These are phyloP conservation scores for Sorex fumeus DNA, from an alignment of 2,113 vertebrate genomes.

Conservation along the genomic window DNA sequence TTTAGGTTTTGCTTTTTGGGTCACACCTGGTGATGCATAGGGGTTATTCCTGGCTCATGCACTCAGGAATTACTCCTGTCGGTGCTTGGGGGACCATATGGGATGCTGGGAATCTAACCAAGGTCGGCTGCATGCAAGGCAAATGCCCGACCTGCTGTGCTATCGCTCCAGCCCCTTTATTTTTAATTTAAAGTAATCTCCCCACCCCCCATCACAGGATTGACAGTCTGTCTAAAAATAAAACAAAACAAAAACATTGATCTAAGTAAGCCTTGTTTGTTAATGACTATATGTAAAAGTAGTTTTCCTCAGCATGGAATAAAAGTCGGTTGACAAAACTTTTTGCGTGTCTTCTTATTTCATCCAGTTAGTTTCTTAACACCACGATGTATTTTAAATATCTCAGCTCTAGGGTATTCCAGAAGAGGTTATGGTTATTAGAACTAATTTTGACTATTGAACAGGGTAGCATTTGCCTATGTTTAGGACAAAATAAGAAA, in stretches of 20 bases:
- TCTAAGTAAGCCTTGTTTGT: background rate
- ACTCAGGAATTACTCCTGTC: no score
- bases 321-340: background rate
- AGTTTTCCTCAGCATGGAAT: background rate
- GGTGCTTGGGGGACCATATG: no score
- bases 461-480: background rate
- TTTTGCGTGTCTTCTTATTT: background rate
- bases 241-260: background rate
- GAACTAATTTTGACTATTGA: background rate
- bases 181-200: slow-evolving; percentile 43
- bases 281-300: background rate
- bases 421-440: background rate
- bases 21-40: no score
- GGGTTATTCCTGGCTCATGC: no score
- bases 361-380: slow-evolving; percentile 27
- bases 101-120: no score
- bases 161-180: background rate
- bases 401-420: background rate
- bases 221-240: background rate
- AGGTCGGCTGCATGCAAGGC: no score
- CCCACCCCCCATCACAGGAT: background rate
- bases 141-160: no score
- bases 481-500: slow-evolving; percentile 50
- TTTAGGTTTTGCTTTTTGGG: no score
- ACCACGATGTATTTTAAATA: background rate